Evolutionary conservation across 2,797 vertebrate species (phyloP), one percentile per base, ranked within the genome.

Genomic region (Lacerta agilis): DNA sequence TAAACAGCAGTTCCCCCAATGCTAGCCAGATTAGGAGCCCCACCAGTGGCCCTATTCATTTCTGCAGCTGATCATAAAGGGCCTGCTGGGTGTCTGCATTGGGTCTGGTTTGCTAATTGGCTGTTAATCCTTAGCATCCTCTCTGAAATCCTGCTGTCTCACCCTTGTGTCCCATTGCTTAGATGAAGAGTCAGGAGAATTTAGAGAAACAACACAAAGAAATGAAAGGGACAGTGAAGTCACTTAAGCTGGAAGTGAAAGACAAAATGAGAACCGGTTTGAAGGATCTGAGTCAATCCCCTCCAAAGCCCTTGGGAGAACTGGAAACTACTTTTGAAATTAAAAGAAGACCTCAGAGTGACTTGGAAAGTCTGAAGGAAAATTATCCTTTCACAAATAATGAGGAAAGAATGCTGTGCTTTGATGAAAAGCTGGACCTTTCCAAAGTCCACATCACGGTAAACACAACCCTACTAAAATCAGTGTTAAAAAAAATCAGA

Each of bases 191-290:
- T 87, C 96, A 94, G 3, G 96, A 96, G n/a, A 96, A 96, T 64
- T 72, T 96, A 92, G 95, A 97, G 71, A 91, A 91, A 88, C 95
- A 92, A 69, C 96, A 96, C 18, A 92, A 87, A 81, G 97, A 97
- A 87, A 96, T 96, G 43, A 96, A 95, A 80, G 95, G 94, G 0
- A 93, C 97, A 5, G 96, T 96, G 86, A 93, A 73, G 1, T 85
- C 91, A 2, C 95, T 98, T 33, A 97, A 97, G 85, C 94, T 91
- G 55, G 97, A 97, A 78, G 95, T 97, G 33, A 97, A 96, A 95
- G 95, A 94, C 49, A 97, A 97, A 92, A 95, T 97, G 4, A 94
- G 94, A 89, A 94, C 2, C 0, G 95, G 94, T 33, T 94, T 97
- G 76, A 94, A 89, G 88, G 96, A 96, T 84, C 86, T 97, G 76